These are phyloP conservation scores for Yponomeuta sedellus DNA, from an alignment of 2,888 invertebrate species.

Conservation along the genomic window DNA sequence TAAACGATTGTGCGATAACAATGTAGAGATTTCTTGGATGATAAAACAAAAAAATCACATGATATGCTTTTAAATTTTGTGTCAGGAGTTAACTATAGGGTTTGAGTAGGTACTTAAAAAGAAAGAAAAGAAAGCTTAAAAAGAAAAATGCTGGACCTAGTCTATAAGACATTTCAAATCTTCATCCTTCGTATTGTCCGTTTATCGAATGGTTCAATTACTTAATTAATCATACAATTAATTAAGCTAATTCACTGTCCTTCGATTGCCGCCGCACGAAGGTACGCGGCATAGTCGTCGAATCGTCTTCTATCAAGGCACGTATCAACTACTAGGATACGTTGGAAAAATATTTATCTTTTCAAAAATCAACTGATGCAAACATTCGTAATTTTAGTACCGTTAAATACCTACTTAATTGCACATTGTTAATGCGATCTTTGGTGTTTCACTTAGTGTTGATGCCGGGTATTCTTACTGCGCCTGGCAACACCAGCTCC, in stretches of 20 bases:
- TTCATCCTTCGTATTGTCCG: constrained; percentile 2
- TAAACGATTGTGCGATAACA: not conserved
- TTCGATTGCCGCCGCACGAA: not conserved
- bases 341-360: constrained; percentile 68
- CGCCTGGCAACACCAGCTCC: constrained; percentile 32
- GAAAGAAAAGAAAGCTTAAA: constrained; percentile 30
- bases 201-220: not conserved
- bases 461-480: constrained; percentile 20
- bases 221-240: constrained; percentile 1
- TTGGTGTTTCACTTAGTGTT: constrained; percentile 49
- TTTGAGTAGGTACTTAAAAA: constrained; percentile 11
- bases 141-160: constrained; percentile 63
- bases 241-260: not conserved
- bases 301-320: constrained; percentile 49
- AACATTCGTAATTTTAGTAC: constrained; percentile 7
- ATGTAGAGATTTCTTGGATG: not conserved
- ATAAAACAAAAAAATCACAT: not conserved
- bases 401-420: constrained; percentile 17
- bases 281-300: not conserved
- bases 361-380: constrained; percentile 35
- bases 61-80: constrained; percentile 10
- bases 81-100: constrained; percentile 2
- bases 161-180: constrained; percentile 29
- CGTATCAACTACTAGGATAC: constrained; percentile 62
- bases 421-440: constrained; percentile 35